Evolutionary conservation across 2,888 invertebrate species (phyloP).

Genomic region (Lysandra coridon): DNA sequence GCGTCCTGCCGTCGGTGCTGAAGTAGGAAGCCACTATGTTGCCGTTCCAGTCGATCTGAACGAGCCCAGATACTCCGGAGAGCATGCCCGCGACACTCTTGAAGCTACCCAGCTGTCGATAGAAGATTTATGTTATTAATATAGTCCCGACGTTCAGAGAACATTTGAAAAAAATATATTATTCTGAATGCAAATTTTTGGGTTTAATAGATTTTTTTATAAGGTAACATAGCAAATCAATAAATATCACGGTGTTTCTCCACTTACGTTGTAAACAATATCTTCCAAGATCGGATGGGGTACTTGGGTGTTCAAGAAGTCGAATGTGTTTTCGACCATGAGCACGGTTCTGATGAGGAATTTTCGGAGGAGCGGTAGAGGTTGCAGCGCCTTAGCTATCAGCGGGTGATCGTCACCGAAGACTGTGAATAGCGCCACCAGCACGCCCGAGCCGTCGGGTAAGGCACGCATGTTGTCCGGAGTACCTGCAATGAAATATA

Average conservation of each 20-base stretch:
- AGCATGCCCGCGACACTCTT: constrained; percentile 60
- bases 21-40: constrained; percentile 85
- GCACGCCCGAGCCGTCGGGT: constrained; percentile 84
- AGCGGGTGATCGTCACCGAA: constrained; percentile 81
- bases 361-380: constrained; percentile 83
- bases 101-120: constrained; percentile 84
- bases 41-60: constrained; percentile 86
- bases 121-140: constrained; percentile 10
- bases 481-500: constrained; percentile 55
- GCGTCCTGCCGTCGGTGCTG: constrained; percentile 79
- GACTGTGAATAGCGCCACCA: constrained; percentile 81
- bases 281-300: constrained; percentile 84
- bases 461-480: constrained; percentile 83
- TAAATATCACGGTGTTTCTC: no score
- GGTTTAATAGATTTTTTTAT: no score
- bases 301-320: constrained; percentile 81
- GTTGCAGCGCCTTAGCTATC: constrained; percentile 75
- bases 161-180: no score
- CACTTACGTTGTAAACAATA: constrained; percentile 80
- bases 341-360: constrained; percentile 82
- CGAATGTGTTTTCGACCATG: constrained; percentile 83
- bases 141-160: no score
- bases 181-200: no score
- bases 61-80: constrained; percentile 76
- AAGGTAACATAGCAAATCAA: no score